phyloP scores from a whole-genome alignment of 2,113 vertebrate species.

The Pogona vitticeps region DNA sequence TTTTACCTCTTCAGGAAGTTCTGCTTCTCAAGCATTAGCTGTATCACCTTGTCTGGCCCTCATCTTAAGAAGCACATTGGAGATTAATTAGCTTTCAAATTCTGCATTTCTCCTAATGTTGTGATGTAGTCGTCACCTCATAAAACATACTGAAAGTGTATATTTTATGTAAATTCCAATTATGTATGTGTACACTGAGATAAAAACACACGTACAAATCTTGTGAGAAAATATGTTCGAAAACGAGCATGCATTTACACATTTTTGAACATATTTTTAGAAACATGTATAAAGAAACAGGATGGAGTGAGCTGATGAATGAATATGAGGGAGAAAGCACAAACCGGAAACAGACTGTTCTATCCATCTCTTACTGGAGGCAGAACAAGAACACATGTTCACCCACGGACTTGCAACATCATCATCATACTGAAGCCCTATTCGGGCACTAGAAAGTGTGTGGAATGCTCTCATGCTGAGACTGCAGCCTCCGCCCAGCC shows the following conservation, averaged over 20 bases:
- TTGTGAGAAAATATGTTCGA: no score
- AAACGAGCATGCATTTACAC: no score
- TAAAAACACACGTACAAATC: neutral
- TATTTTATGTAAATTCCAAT: neutral
- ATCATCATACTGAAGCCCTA: no score
- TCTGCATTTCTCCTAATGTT: neutral
- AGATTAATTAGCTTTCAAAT: neutral
- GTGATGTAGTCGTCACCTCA: neutral
- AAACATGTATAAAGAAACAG: neutral
- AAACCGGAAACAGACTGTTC: accelerated
- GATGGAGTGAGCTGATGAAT: neutral
- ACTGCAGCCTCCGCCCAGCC: no score
- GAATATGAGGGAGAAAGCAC: neutral
- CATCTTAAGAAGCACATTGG: neutral
- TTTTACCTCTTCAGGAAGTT: no score
- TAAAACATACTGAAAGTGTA: neutral
- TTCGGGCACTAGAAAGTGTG: no score
- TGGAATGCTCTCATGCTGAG: no score
- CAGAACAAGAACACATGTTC: neutral
- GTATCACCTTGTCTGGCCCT: no score
- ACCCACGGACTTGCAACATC: no score
- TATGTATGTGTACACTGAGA: neutral
- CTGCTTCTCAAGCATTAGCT: no score
- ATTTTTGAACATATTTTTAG: no score
- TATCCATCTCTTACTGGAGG: neutral